Evolutionary conservation across 2,888 invertebrate genomes (phyloP), one percentile per base, ranked within the genome.

Genomic region (Agrochola lota): DNA sequence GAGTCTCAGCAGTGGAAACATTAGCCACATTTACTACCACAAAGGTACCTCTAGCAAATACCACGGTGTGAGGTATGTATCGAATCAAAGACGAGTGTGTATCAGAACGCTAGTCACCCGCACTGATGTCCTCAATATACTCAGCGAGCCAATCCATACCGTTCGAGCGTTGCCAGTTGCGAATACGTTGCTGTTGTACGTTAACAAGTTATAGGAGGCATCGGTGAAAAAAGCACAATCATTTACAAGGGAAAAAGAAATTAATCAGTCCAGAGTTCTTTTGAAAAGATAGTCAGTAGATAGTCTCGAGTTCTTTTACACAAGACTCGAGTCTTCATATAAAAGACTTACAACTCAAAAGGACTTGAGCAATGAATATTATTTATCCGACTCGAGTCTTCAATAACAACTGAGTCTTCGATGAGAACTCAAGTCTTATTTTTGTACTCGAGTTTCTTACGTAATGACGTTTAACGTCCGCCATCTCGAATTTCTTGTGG

Each of bases 141-240:
- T 90, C 91, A 90, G 88, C 63, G 83, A 91, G 88, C 87, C 93
- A 91, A 94, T 94, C 91, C 89, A 90, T 94, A 91, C 91, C 91
- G 88, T 89, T 93, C 93, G 89, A 91, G 89, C 90, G 84, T 83
- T 88, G 87, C 90, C 87, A 88, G 89, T 88, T 87, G 87, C 85
- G 90, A 91, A 92, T 92, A 92, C 89, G 89, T 91, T 89, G 89
- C 87, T 89, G 74, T 84, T 85, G 74, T 71, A 43, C 15, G 26
- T 83, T 80, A 67, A 4, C 70, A 74, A 90, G 89, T 86, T 75
- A 80, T 7, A 81, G 69, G 78, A 80, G 71, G 2, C 20, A 35
- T 76, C 78, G 52, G 20, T 57, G n/a, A 20, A n/a, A 57, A n/a
- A 35, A n/a, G 0, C 35, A 35, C 35, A 1, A 35, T n/a, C 4